Percentiles rank a stretch among this genome's conserved stretches.
phyloP scores from a whole-genome alignment of 2,888 invertebrate species.

The Hydroisotoma schaefferi region DNA sequence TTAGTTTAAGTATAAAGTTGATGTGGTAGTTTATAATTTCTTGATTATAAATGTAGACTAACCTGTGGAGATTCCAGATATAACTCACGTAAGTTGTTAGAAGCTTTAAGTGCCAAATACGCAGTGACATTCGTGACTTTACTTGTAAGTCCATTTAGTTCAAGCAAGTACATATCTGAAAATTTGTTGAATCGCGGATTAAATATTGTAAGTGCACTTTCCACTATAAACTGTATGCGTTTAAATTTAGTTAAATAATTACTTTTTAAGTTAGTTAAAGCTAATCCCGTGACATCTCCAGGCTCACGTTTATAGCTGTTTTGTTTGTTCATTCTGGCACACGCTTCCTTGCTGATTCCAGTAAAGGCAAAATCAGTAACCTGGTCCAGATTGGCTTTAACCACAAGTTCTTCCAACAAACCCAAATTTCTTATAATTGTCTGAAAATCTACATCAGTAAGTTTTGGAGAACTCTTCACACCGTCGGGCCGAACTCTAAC shows the following conservation, averaged over 20 bases:
- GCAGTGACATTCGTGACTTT: conserved; percentile 2
- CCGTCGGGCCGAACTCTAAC: background rate
- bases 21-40: too few species aligned
- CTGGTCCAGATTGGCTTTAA: background rate
- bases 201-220: background rate
- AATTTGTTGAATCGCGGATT: background rate
- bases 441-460: conserved; percentile 2
- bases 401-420: background rate
- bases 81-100: background rate
- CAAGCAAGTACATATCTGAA: background rate
- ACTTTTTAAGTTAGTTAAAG: background rate
- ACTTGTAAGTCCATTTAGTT: background rate
- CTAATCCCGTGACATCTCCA: background rate
- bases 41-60: too few species aligned
- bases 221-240: background rate
- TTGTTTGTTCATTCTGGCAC: background rate
- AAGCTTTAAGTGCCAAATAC: background rate
- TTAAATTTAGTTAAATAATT: background rate
- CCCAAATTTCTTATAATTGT: background rate
- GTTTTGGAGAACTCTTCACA: background rate
- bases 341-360: background rate
- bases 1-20: too few species aligned
- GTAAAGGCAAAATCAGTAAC: conserved; percentile 5
- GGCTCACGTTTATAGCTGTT: background rate
- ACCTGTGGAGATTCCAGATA: conserved; percentile 4